Conservation (phyloP, 1,140 invertebrate species). For the Pectinophora gossypiella region DNA sequence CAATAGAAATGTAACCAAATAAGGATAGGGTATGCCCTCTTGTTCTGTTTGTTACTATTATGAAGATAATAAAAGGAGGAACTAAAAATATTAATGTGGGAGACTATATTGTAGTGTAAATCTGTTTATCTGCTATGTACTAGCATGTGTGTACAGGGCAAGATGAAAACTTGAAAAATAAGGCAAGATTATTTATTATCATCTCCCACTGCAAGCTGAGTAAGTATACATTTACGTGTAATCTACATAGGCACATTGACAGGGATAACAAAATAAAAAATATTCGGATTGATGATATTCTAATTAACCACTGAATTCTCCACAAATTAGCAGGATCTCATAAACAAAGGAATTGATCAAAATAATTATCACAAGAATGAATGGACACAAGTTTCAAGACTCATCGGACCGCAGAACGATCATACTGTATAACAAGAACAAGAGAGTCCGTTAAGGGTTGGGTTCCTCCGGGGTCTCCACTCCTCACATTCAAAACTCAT, state of each 20-base stretch:
- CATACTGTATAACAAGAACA: conserved; percentile 44
- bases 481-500: conserved; percentile 68
- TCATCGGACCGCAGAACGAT: conserved; percentile 32
- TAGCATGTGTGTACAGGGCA: conserved; percentile 14
- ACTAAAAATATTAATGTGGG: too few relatives aligned
- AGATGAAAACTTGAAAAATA: conserved; percentile 54
- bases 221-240: conserved; percentile 12
- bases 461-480: conserved; percentile 54
- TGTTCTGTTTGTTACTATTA: too few relatives aligned
- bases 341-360: conserved; percentile 71
- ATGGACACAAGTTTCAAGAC: conserved; percentile 28
- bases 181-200: conserved; percentile 61
- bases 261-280: conserved; percentile 74
- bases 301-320: conserved; percentile 72
- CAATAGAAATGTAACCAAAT: too few relatives aligned
- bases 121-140: too few relatives aligned
- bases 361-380: conserved; percentile 49
- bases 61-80: too few relatives aligned
- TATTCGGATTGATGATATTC: conserved; percentile 69
- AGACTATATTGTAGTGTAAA: too few relatives aligned
- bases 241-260: conserved; percentile 60
- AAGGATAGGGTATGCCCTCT: too few relatives aligned
- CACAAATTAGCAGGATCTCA: conserved; percentile 68
- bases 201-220: conserved; percentile 53
- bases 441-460: conserved; percentile 45